Base-by-base conservation (phyloP, 2,888 invertebrate genomes). In the Malachius bipustulatus region DNA sequence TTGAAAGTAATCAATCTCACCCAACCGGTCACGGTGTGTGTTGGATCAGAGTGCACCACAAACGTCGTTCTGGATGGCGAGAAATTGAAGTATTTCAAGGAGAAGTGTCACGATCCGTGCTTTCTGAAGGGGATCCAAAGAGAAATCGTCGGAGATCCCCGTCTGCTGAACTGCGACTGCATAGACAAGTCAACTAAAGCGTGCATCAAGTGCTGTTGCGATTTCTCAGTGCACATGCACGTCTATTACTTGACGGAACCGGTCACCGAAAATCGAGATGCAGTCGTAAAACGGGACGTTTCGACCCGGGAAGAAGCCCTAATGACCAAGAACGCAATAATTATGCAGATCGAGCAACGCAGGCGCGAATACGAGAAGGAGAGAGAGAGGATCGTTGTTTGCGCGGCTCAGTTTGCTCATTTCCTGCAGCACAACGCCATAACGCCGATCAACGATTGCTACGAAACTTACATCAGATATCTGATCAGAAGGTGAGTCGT, bases 11-110 rank as follows among this genome's bases (percentile, higher is more conserved):
- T 39, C 4, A 40, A 47, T 19, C 36, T 56, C 28, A 41, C 47
- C 3, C 49, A 55, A 35, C 59, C 59, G 0, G 48, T 47, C 4
- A 57, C 57, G 2, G 57, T 59, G 1, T 59, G 59, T 35, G 42
- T 52, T 9, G 42, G 43, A 28, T 14, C 28, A 3, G 42, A 47
- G 19, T 59, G 59, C 36, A 43, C 44, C 2, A 51, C 54, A 37
- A 6, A 19, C n/a, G 6, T 8, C n/a, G 6, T 8, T 6, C 6
- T 19, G 6, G 24, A n/a, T 6, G 24, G n/a, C 6, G n/a, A 19
- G n/a, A 6, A 19, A 19, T 8, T 8, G 24, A n/a, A 8, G 6
- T n/a, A 19, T 19, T 19, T 8, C n/a, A 19, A 8, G 6, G n/a
- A 6, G n/a, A 6, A n/a, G n/a, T 19, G 24, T 19, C 24, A 19